Base-by-base conservation (phyloP, 1,140 invertebrate species). In the Tigriopus japonicus region DNA sequence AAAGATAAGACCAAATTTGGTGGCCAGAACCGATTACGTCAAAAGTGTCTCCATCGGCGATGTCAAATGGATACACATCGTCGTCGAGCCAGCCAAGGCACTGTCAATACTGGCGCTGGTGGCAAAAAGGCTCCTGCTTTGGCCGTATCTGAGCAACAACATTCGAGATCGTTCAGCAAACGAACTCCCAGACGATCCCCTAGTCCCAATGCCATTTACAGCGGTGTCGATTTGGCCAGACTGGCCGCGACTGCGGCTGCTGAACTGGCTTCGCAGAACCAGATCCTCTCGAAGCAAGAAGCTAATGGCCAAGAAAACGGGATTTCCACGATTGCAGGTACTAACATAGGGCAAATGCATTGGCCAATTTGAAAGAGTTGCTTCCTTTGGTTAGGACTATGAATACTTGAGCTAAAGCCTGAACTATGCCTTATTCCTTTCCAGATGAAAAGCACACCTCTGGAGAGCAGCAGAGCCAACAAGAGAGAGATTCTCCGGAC, bases 1-100 rank as follows among this genome's bases (percentile, higher is more conserved):
- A 59, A 62, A 21, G 66, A 67, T 53, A 67, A 67, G 53, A 65
- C 66, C 23, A 67, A 67, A 52, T 67, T 65, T 41, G 66, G 66
- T 14, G 66, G 66, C 15, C 66, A 66, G 17, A 67, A 67, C 51
- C 45, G 64, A 45, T 61, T 67, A 41, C 63, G 65, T 52, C 66
- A 67, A 52, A 65, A 66, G 40, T 67, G 66, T 59, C 60, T 64
- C 7, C 63, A 65, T 51, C 65, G 65, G 41, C 55, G 66, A 19
- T 67, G 66, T 41, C 59, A 61, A 41, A 52, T 61, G 59, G 59
- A 61, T 40, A 61, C 59, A 6, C 59, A 61, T 40, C 10, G 59
- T 41, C 43, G 43, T 7, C 23, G 43, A 40, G 13, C 59, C 28
- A 23, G n/a, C 19, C 17, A 54, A n/a, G 35, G 15, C 13, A 35